Base-by-base conservation (phyloP, 2,113 vertebrate genomes). In the Potamarius usumacintae region DNA sequence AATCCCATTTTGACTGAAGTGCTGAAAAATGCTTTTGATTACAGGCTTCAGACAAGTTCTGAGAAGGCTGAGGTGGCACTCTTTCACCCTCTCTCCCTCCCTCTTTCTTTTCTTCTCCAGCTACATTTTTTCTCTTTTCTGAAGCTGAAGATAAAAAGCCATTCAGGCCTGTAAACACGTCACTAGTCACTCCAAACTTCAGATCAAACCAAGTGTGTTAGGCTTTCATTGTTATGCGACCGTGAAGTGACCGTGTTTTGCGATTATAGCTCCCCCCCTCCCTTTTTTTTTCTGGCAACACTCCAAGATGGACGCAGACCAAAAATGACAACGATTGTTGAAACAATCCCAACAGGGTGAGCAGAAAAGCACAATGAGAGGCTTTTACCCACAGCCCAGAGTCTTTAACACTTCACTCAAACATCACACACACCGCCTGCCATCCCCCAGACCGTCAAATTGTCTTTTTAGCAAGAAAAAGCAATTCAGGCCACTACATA, bases 391-490 rank as follows among this genome's bases (percentile, higher is more conserved):
- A 30, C 52, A 62, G 67, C 53, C 27, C 65, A 69, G 83, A 84
- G 65, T 84, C 83, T 72, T 84, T 84, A 84, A 72, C 83, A 84
- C 81, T 89, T 89, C 76, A 83, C 84, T 86, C 85, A 86, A 69
- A 88, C 83, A 22, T 85, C 86, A 92, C 87, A 92, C 90, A 89
- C 83, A 67, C 87, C 85, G 88, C 25, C 83, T 72, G 83, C 83
- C 65, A 34, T 69, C 87, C 82, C 91, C 87, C 53, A 84, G 88
- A 92, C 89, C 87, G 88, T 90, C 90, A 89, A 92, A 94, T 94
- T 94, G 94, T 93, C 90, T 91, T 93, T 92, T 94, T 93, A 94
- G 91, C 86, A 71, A 86, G 85, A 71, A 79, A 58, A 1, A 72
- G 65, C 27, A 30, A 74, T 84, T 83, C 85, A 67, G 63, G 67